phyloP scores from a whole-genome alignment of 2,113 vertebrate genomes.

The Cairina moschata region DNA sequence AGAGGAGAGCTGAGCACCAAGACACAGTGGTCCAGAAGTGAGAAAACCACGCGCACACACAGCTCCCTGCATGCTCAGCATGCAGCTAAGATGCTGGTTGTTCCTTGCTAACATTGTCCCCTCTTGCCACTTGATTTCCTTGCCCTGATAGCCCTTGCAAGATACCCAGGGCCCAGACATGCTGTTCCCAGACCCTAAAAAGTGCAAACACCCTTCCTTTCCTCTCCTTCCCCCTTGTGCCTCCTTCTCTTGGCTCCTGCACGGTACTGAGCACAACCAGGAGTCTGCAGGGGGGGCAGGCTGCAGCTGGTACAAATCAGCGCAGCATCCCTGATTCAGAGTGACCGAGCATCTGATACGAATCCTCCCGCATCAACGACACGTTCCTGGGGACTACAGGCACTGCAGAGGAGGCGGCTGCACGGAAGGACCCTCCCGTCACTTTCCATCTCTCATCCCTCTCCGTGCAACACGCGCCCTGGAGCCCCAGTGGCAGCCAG shows the following conservation, averaged over 20 bases:
- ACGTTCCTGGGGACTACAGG: not conserved
- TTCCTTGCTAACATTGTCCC: fast-evolving
- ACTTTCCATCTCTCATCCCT: not conserved
- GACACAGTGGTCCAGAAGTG: not conserved
- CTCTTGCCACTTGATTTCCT: not conserved
- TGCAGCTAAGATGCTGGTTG: not conserved
- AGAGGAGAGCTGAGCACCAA: not conserved
- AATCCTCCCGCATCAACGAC: not conserved
- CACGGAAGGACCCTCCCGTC: not conserved
- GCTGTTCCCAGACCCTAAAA: not conserved
- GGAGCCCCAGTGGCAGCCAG: fast-evolving
- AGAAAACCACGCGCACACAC: not conserved
- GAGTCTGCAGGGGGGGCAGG: not conserved
- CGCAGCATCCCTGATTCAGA: not conserved
- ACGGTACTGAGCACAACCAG: not conserved
- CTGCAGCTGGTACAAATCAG: not conserved
- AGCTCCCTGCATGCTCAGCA: not conserved
- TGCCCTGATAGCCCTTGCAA: not conserved
- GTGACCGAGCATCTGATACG: not conserved
- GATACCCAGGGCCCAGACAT: fast-evolving
- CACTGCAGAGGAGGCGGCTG: not conserved
- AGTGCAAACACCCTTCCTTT: not conserved
- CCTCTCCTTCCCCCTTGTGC: not conserved
- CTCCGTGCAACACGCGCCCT: fast-evolving
- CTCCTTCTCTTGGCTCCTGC: not conserved